Evolutionary conservation across 2,888 invertebrate species (phyloP).

Genomic region (Hypercompe scribonia): DNA sequence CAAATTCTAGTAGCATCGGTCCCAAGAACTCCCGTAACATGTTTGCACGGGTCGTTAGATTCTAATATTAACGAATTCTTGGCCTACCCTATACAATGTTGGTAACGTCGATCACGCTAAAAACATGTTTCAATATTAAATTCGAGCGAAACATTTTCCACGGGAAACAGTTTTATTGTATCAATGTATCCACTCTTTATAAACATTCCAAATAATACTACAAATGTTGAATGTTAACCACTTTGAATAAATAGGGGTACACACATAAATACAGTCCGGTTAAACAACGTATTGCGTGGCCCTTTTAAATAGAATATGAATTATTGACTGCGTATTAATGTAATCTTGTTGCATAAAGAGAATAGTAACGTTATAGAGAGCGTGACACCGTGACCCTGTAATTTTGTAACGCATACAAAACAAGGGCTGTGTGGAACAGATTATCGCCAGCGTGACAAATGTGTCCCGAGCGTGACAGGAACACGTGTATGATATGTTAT

Average conservation of each 20-base stretch:
- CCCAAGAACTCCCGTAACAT: too few species aligned
- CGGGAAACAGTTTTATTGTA: neutral
- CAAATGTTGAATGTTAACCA: too few species aligned
- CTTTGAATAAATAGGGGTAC: neutral
- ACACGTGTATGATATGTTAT: constrained; percentile 54
- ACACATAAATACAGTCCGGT: neutral
- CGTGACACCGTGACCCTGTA: constrained; percentile 19
- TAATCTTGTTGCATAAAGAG: constrained; percentile 8
- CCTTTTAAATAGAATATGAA: neutral
- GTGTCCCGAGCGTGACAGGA: constrained; percentile 49
- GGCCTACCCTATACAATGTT: too few species aligned
- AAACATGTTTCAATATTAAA: neutral
- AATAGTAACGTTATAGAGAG: constrained; percentile 19
- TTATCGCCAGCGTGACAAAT: constrained; percentile 54
- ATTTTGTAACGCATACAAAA: constrained; percentile 40
- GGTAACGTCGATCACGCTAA: neutral
- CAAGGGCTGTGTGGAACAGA: constrained; percentile 40
- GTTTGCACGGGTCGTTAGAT: too few species aligned
- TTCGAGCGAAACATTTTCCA: neutral
- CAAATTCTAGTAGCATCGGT: too few species aligned
- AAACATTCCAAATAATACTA: neutral
- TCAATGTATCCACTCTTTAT: neutral
- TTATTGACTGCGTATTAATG: neutral
- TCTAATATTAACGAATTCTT: too few species aligned
- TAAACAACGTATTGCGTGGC: neutral